A percentile compares a stretch with the other conserved stretches of the same genome.
Conservation (phyloP, 2,888 invertebrate genomes). For the Lamellibrachia columna region DNA sequence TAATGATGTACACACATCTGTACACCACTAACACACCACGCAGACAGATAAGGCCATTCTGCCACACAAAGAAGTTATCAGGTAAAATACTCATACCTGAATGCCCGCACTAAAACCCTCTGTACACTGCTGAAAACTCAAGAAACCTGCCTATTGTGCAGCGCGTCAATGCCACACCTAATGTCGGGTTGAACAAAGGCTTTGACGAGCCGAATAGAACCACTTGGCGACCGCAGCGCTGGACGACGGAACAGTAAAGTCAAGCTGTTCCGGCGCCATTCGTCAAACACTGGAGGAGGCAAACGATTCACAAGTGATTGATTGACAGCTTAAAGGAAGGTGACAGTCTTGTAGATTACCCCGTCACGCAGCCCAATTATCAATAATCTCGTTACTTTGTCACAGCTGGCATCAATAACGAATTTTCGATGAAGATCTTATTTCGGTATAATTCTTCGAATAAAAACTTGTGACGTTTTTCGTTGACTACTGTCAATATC, state of each 20-base stretch:
- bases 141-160: no score
- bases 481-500: background rate
- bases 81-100: no score
- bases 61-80: no score
- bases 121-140: no score
- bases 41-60: no score
- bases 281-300: background rate
- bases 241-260: background rate
- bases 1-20: no score
- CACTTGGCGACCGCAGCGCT: background rate
- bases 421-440: background rate
- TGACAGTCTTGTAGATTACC: background rate
- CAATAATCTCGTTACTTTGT: background rate
- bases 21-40: no score
- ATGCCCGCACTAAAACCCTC: no score
- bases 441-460: background rate
- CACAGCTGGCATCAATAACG: background rate
- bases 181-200: no score
- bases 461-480: background rate
- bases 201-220: background rate
- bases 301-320: background rate
- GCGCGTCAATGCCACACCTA: no score
- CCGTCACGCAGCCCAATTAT: background rate
- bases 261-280: background rate
- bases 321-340: conserved; percentile 5